Evolutionary conservation across 2,113 vertebrate genomes (phyloP).

Genomic region (Barnardius zonarius): DNA sequence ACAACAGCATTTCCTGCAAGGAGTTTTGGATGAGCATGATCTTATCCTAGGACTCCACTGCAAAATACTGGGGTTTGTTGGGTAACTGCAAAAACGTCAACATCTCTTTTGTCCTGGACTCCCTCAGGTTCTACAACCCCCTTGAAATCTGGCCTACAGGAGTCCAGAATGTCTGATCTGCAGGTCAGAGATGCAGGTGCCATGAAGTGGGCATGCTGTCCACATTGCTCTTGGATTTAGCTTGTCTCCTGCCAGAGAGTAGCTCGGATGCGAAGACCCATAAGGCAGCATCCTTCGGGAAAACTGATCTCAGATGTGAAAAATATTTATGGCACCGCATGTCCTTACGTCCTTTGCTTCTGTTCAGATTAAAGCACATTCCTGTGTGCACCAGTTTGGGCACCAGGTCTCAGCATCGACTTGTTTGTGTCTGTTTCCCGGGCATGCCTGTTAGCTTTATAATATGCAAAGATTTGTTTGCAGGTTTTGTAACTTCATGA

Average conservation of each 20-base stretch:
- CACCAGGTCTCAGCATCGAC: neutral
- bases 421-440: neutral
- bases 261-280: neutral
- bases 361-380: neutral
- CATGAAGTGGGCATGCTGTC: neutral
- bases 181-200: neutral
- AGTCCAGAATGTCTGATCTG: neutral
- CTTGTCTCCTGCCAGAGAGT: neutral
- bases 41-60: neutral
- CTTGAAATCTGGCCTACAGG: neutral
- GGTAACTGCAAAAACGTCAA: neutral
- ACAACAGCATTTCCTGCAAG: neutral
- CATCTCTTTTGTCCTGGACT: neutral
- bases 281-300: neutral
- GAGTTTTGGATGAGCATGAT: neutral
- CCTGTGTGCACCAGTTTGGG: neutral
- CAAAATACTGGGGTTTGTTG: neutral
- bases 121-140: neutral
- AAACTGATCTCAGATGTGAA: neutral
- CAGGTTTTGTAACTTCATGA: neutral
- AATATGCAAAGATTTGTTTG: neutral
- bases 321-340: neutral
- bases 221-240: neutral
- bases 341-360: neutral
- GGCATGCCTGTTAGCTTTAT: neutral